These are phyloP conservation scores for Picathartes gymnocephalus DNA, from an alignment of 2,113 vertebrate species.

Conservation along the genomic window DNA sequence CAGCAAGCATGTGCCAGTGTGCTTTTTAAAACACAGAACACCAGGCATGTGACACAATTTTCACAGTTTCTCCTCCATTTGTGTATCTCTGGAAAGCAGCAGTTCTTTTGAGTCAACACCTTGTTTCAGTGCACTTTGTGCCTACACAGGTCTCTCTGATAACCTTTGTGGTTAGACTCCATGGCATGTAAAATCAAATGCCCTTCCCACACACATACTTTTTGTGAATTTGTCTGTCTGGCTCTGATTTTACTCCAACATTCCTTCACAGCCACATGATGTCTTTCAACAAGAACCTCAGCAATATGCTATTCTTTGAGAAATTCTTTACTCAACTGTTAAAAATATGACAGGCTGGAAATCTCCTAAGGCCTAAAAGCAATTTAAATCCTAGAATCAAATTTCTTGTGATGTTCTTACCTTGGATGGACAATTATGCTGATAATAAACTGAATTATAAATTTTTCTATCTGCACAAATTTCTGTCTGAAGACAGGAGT, in stretches of 20 bases:
- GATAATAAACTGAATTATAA: not conserved
- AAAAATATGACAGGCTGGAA: not conserved
- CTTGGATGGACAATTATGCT: not conserved
- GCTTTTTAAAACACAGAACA: not conserved
- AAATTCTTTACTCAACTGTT: not conserved
- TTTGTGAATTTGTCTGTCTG: conserved; percentile 9
- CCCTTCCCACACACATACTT: not conserved
- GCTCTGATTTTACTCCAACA: conserved; percentile 38
- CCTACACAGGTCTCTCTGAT: not conserved
- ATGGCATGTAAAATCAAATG: not conserved
- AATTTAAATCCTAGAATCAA: conserved; percentile 1
- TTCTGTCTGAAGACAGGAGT: not conserved
- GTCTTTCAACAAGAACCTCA: not conserved
- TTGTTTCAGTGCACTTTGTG: not conserved
- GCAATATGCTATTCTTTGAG: not conserved
- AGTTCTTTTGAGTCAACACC: not conserved
- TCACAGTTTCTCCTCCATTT: not conserved
- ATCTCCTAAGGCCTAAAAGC: not conserved
- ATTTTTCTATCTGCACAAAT: not conserved
- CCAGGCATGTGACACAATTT: not conserved
- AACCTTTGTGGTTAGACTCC: not conserved
- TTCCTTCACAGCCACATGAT: conserved; percentile 1
- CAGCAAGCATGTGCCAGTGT: not conserved
- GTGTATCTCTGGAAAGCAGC: not conserved
- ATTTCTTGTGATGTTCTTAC: not conserved